Evolutionary conservation across 1,140 invertebrate species (phyloP).

Genomic region (Meloidogyne exigua): DNA sequence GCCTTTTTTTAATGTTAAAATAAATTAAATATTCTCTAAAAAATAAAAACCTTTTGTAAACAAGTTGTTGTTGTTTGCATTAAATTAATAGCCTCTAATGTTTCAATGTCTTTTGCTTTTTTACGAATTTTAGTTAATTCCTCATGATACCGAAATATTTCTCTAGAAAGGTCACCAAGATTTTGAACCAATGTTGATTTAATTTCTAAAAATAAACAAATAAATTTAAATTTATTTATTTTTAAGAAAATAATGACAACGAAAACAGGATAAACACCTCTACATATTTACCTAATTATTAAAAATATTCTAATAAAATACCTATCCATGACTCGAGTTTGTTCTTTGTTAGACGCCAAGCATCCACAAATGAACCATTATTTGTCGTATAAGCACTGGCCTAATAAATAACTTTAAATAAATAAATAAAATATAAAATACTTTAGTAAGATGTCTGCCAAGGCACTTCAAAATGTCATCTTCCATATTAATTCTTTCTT

Average conservation of each 20-base stretch:
- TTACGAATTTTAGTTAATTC: conserved; percentile 55
- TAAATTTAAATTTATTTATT: not conserved
- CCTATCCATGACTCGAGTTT: conserved; percentile 58
- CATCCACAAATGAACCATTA: conserved; percentile 52
- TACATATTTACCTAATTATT: too few species aligned
- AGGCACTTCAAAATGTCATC: conserved; percentile 54
- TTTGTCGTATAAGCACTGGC: conserved; percentile 40
- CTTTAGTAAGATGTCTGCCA: conserved; percentile 49
- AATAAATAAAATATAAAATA: conserved; percentile 14
- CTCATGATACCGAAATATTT: conserved; percentile 51
- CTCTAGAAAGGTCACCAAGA: conserved; percentile 48
- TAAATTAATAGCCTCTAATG: conserved; percentile 60
- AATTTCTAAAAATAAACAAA: conserved; percentile 37
- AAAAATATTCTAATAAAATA: not conserved
- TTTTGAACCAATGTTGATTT: conserved; percentile 55
- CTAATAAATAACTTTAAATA: conserved; percentile 31
- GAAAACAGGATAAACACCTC: not conserved
- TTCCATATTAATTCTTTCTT: conserved; percentile 54
- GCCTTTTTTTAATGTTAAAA: conserved; percentile 34
- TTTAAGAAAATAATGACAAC: too few species aligned
- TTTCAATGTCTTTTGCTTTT: conserved; percentile 54
- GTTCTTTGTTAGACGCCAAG: conserved; percentile 59
- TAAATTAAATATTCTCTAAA: not conserved
- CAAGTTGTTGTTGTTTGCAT: conserved; percentile 64
- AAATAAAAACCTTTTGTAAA: conserved; percentile 54